phyloP scores from a whole-genome alignment of 2,113 vertebrate genomes.

The Mormoops blainvillei region DNA sequence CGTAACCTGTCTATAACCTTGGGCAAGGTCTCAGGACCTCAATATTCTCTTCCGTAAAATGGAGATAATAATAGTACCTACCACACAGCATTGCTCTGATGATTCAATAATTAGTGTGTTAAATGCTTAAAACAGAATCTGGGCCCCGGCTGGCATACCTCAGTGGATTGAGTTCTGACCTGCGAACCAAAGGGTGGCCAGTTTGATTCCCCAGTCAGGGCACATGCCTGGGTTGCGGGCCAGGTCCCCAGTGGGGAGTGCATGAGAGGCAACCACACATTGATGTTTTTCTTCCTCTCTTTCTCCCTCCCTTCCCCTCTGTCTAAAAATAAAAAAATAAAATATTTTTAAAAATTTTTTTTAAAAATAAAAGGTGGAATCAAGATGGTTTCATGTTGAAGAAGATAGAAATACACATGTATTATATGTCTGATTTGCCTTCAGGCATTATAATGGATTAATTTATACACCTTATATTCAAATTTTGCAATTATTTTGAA shows the following conservation, averaged over 20 bases:
- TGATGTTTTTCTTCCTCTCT: too few relatives aligned
- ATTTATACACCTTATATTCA: constrained; percentile 88
- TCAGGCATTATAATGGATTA: constrained; percentile 87
- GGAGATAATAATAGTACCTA: neutral
- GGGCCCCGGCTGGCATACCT: too few relatives aligned
- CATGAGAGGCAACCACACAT: too few relatives aligned
- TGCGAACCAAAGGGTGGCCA: too few relatives aligned
- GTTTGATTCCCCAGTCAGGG: too few relatives aligned
- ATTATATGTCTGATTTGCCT: constrained; percentile 88
- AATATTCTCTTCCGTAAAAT: neutral
- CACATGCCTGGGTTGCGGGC: too few relatives aligned
- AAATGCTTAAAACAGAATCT: neutral
- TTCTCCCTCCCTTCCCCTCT: too few relatives aligned
- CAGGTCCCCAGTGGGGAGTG: too few relatives aligned
- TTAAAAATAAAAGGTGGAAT: constrained; percentile 51
- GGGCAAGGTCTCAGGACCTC: neutral
- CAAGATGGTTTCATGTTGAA: constrained; percentile 88
- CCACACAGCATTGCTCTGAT: neutral
- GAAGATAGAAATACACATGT: constrained; percentile 90
- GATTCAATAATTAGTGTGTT: neutral
- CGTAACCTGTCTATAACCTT: neutral
- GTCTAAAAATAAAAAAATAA: too few relatives aligned
- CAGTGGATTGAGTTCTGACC: too few relatives aligned
- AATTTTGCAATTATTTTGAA: constrained; percentile 90
- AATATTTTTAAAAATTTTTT: too few relatives aligned